phyloP scores from a whole-genome alignment of 1,140 invertebrate genomes.

The Cyclina sinensis region DNA sequence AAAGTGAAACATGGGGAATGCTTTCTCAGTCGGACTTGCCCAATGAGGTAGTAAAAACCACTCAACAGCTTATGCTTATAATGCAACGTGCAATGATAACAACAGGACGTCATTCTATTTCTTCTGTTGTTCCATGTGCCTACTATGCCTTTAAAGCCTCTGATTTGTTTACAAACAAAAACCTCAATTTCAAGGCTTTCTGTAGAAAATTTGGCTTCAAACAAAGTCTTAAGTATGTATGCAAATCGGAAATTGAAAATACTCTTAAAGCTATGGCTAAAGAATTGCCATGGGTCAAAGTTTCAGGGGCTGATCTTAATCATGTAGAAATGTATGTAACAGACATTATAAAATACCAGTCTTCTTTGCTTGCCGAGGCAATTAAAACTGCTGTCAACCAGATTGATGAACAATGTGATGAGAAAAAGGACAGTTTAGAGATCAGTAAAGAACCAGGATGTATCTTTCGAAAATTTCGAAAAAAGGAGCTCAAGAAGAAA shows the following conservation, averaged over 20 bases:
- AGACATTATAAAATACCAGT: slow-evolving; percentile 16
- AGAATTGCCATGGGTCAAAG: slow-evolving; percentile 21
- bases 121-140: neutral
- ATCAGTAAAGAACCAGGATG: neutral
- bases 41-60: neutral
- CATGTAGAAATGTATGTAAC: neutral
- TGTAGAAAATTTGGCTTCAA: neutral
- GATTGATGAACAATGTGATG: neutral
- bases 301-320: neutral
- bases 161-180: neutral
- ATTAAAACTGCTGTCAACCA: neutral
- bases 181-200: neutral
- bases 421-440: neutral
- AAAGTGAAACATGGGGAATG: neutral
- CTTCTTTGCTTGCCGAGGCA: neutral
- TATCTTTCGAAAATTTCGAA: neutral
- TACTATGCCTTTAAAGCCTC: neutral
- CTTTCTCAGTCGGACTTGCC: neutral
- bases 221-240: neutral
- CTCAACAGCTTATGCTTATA: neutral
- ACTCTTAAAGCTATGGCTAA: slow-evolving; percentile 14
- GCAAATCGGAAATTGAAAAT: neutral
- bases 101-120: neutral
- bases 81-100: neutral
- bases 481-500: neutral